Evolutionary conservation across 30 jellyfish, hydroid and myxozoan species (phyloP), one percentile per base, ranked within the genome.

Genomic region (Aurelia aurita): DNA sequence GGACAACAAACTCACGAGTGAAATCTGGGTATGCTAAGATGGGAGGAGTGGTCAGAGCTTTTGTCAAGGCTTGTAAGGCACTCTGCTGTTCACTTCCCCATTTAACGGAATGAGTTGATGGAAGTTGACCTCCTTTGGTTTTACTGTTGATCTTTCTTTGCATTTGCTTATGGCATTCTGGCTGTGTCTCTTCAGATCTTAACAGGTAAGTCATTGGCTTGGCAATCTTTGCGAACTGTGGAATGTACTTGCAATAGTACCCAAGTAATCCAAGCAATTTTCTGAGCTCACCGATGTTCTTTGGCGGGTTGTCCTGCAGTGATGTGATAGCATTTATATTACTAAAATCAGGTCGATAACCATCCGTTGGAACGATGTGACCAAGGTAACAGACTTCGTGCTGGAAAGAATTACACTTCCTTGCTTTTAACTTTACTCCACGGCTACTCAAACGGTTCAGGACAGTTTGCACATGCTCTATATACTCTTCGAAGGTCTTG

Each of bases 371-470:
- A 4, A 84, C 82, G 3, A 70, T 51, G 31, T 74, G 21, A 19
- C 89, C 89, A 44, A 73, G 89, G 34, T 54, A 84, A 13, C 46
- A 12, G 21, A 84, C 94, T 49, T 84, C 88, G 12, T 34, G 22
- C 82, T 71, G 65, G 62, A 84, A 71, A 67, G 72, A 23, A 5
- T 84, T 45, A 60, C 93, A 83, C 46, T 70, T 83, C 16, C 58
- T 54, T 47, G 87, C 59, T 58, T 83, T 71, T 34, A 83, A 69
- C 87, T 83, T 70, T 45, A 83, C 58, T 19, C 87, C 87, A 68
- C 44, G 79, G 12, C 58, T 51, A 23, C 73, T 57, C 6, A 69
- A 69, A 15, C 80, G 77, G 8, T 39, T 34, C 22, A 83, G 80
- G 31, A 83, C 43, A 76, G 69, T 79, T 13, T 28, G 22, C 23